These are phyloP conservation scores for Brachionus rubens DNA, from an alignment of 1,140 invertebrate species.

Conservation along the genomic window DNA sequence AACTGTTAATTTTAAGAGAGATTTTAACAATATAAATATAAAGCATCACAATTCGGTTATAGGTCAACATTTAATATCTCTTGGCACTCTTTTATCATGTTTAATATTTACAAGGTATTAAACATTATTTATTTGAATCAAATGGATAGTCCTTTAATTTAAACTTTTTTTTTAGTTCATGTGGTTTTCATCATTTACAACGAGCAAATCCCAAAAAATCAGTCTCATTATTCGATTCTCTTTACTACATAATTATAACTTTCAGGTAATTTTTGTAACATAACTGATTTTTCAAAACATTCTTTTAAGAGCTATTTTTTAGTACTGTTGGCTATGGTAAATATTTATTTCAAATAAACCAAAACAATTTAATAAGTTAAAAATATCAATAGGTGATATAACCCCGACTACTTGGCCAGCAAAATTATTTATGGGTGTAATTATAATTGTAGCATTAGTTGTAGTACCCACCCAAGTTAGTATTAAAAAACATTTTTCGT, in stretches of 20 bases:
- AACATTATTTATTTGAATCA: not conserved
- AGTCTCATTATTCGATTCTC: conserved; percentile 25
- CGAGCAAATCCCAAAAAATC: conserved; percentile 42
- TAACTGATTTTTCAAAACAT: no score
- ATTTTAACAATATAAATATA: conserved; percentile 46
- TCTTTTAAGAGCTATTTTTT: no score
- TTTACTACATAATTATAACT: conserved; percentile 44
- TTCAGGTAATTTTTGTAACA: conserved; percentile 44
- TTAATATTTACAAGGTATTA: conserved; percentile 43
- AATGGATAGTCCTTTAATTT: not conserved
- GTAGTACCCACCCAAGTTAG: conserved; percentile 38
- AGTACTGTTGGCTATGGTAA: conserved; percentile 46
- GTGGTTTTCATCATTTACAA: conserved; percentile 46
- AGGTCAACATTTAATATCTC: conserved; percentile 29
- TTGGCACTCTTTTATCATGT: conserved; percentile 38
- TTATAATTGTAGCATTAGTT: conserved; percentile 43
- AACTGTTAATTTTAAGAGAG: not conserved
- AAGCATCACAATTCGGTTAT: conserved; percentile 43
- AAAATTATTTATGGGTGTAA: conserved; percentile 38
- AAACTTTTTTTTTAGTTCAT: not conserved
- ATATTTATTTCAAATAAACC: not conserved
- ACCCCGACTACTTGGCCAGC: conserved; percentile 32
- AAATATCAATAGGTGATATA: conserved; percentile 26
- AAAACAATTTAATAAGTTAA: not conserved
- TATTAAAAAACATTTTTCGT: not conserved